Base-by-base conservation (phyloP, 2,797 vertebrate genomes). In the Euphonia xanthogaster region DNA sequence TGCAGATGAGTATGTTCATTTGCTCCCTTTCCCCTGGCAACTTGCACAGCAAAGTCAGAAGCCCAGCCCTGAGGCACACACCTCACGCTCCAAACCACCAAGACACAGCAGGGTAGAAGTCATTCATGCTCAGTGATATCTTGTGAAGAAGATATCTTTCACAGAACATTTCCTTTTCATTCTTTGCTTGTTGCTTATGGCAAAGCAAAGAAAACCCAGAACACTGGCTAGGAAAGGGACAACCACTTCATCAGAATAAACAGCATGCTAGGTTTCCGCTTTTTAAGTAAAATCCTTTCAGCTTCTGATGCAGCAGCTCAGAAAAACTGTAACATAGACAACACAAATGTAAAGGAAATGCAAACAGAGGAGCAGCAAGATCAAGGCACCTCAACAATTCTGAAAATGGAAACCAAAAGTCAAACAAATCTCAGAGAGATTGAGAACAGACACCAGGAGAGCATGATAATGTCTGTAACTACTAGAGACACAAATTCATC, bases 391-490 rank as follows among this genome's bases (percentile, higher is more conserved):
- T 25, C 17, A 80, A 45, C 9, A 74, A 74, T 80, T 60, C 2
- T 53, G 33, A 86, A 79, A 71, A 91, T 10, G 11, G n/a, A 74
- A 77, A 77, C 12, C 14, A 16, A 13, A 84, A 85, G 39, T 63
- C n/a, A 82, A 78, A 75, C 13, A 54, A 83, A 79, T 63, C 37
- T 31, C 10, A 37, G 31, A 54, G 63, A 63, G 35, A 55, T 0
- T 17, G 28, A 57, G n/a, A 90, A 77, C 5, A 47, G 40, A 42
- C 44, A 63, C 3, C 20, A 91, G 57, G 7, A 68, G 5, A 74
- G 9, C 0, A 1, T 6, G 16, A 39, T 28, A 39, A 82, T 0
- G 3, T 22, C 39, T 2, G 0, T 12, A 65, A 68, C n/a, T 50
- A 33, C 42, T 62, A 7, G 21, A 68, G 35, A 42, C 20, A 66